Conservation (phyloP, 1,140 invertebrate genomes). For the Megathymus violae region DNA sequence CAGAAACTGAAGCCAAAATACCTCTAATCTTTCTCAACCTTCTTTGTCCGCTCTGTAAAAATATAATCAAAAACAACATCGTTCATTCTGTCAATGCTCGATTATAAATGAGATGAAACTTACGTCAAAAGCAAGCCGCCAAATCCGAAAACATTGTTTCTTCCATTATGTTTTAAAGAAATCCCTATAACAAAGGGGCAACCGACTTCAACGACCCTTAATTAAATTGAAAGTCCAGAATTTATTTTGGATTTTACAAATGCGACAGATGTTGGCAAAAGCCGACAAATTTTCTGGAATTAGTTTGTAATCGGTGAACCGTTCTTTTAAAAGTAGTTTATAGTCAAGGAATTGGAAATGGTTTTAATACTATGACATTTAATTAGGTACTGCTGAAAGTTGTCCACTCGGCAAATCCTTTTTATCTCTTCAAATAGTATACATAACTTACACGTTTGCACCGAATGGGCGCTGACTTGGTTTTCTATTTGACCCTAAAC, state of each 20-base stretch:
- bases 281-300: background rate
- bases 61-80: constrained; percentile 1
- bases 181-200: constrained; percentile 22
- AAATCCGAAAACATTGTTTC: constrained; percentile 14
- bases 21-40: constrained; percentile 10
- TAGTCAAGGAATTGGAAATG: no score
- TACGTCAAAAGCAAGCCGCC: constrained; percentile 6
- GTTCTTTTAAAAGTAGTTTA: no score
- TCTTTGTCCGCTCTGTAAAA: no score
- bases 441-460: background rate
- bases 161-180: constrained; percentile 30
- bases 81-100: constrained; percentile 9
- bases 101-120: constrained; percentile 13
- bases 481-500: background rate
- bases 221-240: constrained; percentile 22
- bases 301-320: no score
- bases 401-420: no score
- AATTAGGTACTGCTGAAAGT: no score
- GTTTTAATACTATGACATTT: no score
- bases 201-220: constrained; percentile 25
- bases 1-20: constrained; percentile 10
- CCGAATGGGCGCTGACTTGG: background rate
- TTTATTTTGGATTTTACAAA: constrained; percentile 28
- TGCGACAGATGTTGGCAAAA: constrained; percentile 18
- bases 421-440: no score